These are phyloP conservation scores for Grallaria varia DNA, from an alignment of 2,113 vertebrate species.

Conservation along the genomic window DNA sequence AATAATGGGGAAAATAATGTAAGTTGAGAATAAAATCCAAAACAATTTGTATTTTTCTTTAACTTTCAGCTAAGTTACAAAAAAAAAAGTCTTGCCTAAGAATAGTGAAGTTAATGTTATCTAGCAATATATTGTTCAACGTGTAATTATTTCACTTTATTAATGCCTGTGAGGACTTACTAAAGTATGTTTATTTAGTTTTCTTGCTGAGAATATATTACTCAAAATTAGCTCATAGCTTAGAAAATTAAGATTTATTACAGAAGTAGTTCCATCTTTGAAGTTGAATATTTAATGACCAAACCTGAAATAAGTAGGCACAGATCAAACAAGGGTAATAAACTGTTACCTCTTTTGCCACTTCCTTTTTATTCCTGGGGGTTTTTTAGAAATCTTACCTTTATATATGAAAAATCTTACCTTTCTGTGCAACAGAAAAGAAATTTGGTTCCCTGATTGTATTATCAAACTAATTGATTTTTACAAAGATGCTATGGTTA, in stretches of 20 bases:
- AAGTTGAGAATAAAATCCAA: neutral
- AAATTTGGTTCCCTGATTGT: neutral
- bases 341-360: neutral
- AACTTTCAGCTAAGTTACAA: neutral
- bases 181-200: neutral
- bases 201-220: neutral
- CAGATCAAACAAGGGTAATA: neutral
- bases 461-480: neutral
- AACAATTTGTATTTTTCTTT: neutral
- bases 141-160: neutral
- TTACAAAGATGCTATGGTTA: neutral
- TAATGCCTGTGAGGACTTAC: neutral
- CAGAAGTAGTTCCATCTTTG: neutral
- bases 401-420: neutral
- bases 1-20: neutral
- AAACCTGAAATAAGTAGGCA: neutral
- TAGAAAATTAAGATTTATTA: neutral
- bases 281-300: neutral
- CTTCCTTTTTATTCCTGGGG: neutral
- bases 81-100: neutral
- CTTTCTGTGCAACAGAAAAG: neutral
- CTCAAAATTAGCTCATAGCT: neutral
- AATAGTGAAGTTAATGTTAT: neutral
- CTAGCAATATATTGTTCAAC: neutral
- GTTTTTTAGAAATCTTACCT: neutral